Percentiles rank a stretch among this genome's conserved stretches.
Evolutionary conservation across 2,797 vertebrate genomes (phyloP).

Genomic region (Diglossa cyanea): DNA sequence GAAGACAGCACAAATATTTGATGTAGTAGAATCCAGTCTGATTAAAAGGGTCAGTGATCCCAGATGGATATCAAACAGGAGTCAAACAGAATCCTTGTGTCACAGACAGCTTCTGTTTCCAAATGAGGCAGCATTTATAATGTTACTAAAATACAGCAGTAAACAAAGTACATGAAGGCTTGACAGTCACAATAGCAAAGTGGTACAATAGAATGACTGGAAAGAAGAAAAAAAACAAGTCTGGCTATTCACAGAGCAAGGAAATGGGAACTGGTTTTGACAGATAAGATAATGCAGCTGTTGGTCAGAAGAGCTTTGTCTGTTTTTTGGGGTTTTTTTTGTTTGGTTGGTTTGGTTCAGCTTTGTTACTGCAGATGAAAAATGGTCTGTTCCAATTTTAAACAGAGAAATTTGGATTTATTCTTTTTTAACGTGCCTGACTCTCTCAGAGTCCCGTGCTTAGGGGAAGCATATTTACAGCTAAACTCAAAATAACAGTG

Average conservation of each 20-base stretch:
- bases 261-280: slow-evolving; percentile 28
- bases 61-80: neutral
- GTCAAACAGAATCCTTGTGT: neutral
- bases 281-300: neutral
- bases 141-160: neutral
- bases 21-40: neutral
- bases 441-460: neutral
- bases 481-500: neutral
- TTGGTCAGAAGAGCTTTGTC: slow-evolving; percentile 4
- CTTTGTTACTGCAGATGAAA: neutral
- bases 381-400: neutral
- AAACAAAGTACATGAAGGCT: neutral
- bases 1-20: neutral
- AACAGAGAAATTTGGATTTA: neutral
- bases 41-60: neutral
- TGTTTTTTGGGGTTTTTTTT: neutral
- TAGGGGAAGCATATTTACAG: slow-evolving; percentile 16
- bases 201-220: neutral
- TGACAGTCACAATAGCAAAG: slow-evolving; percentile 9
- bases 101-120: neutral
- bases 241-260: neutral
- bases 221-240: neutral
- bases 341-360: neutral
- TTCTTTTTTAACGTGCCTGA: neutral
- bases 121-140: slow-evolving; percentile 4